Evolutionary conservation across 2,888 invertebrate genomes (phyloP), one percentile per base, ranked within the genome.

Genomic region (Scrobipalpa atriplicella): DNA sequence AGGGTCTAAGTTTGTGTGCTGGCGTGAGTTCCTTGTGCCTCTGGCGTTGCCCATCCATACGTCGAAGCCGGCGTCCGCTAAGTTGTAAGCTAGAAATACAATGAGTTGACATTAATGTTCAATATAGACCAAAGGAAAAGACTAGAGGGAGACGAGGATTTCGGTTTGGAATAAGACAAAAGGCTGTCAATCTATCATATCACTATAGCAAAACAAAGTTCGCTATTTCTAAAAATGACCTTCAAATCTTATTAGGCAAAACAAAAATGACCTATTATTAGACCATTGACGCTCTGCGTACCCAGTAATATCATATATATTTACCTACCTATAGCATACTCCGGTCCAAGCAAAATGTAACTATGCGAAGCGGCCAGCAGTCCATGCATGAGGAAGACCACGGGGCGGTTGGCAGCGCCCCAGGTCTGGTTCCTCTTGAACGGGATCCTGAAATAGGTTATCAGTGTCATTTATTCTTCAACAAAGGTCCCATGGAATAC

Each of bases 31-130:
- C 5, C 84, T 85, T 74, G 94, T 95, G n/a, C 96, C 96, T 1
- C 96, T 91, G 10, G 93, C 92, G 80, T 96, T 96, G 0, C 95
- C 94, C 83, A 96, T 81, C 96, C 96, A 96, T 0, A 95, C 94
- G 71, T 95, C 95, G 73, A 93, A 95, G 13, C 94, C 94, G 47
- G 85, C 80, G 70, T 95, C 94, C 10, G 94, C 92, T n/a, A 95
- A 74, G 19, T 87, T 72, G 70, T 77, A 77, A 7, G 71, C 78
- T 77, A 64, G 2, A 66, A 67, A 39, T 65, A 3, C 13, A 1
- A 10, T n/a, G 43, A 61, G 16, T 3, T 29, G 29, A 29, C 29
- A 29, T 3, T 29, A 29, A 2, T 29, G 29, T 29, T 29, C 2
- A 29, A 2, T 29, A 29, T n/a, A n/a, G n/a, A n/a, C n/a, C n/a